Percentiles rank a stretch among this genome's conserved stretches.
phyloP scores from a whole-genome alignment of 2,888 invertebrate species.

The Willowsia nigromaculata region DNA sequence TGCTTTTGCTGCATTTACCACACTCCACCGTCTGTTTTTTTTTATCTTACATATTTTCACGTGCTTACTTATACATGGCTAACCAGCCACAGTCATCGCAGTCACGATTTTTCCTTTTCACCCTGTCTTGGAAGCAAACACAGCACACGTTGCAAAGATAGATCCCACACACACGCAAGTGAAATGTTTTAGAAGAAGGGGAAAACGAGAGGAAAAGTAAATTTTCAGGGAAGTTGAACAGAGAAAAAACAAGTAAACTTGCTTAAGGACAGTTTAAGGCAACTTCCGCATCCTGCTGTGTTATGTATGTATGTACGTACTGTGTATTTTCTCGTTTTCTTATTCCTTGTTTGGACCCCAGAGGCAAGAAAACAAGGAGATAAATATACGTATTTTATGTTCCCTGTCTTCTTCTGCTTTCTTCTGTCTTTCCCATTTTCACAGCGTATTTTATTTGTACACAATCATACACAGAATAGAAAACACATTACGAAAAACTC shows the following conservation, averaged over 20 bases:
- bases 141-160: neutral
- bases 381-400: neutral
- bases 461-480: neutral
- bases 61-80: slow-evolving; percentile 22
- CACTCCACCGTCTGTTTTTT: neutral
- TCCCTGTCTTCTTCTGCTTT: neutral
- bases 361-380: slow-evolving; percentile 50
- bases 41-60: slow-evolving; percentile 36
- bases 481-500: neutral
- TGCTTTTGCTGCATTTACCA: slow-evolving; percentile 37
- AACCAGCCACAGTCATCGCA: slow-evolving; percentile 8
- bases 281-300: slow-evolving; percentile 66
- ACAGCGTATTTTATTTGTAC: neutral
- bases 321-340: slow-evolving; percentile 18
- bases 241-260: slow-evolving; percentile 54
- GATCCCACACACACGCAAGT: neutral
- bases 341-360: slow-evolving; percentile 10
- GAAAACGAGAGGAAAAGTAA: slow-evolving; percentile 64
- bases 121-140: neutral
- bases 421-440: slow-evolving; percentile 2
- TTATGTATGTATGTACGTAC: neutral
- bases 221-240: slow-evolving; percentile 64
- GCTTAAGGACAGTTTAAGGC: slow-evolving; percentile 65
- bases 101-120: slow-evolving; percentile 17
- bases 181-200: slow-evolving; percentile 33